Base-by-base conservation (phyloP, 2,888 invertebrate genomes). In the Erebia palarica region DNA sequence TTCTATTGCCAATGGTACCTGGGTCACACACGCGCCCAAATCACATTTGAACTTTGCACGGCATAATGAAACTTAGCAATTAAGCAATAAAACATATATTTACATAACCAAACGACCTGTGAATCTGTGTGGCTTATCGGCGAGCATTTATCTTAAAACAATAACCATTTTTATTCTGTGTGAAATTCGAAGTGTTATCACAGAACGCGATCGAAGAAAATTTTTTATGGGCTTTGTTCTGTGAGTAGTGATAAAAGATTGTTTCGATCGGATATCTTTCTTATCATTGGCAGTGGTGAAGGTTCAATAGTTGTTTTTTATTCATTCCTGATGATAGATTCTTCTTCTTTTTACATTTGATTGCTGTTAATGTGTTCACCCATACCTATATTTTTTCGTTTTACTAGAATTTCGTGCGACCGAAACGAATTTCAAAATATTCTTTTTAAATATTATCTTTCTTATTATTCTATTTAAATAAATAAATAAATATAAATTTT, bases 31-130 rank as follows among this genome's bases (percentile, higher is more conserved):
- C 65, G 65, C 61, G 61, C 66, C 69, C 36, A 67, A 69, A 75
- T 74, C 76, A 70, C 58, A 61, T 71, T 74, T 78, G 78, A 81
- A 81, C 80, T 81, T 80, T 79, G 63, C 75, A 73, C 69, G 59
- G 69, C 53, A 78, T 75, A 78, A 74, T 79, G 76, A 74, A 78
- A 71, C 77, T 76, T 76, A 80, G 74, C 75, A 76, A 81, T 82
- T 81, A 80, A 77, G 71, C 76, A 80, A 80, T 80, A 83, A 81
- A 84, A 79, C 79, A 81, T 78, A 82, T 83, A 82, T 83, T 83
- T 82, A 80, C 79, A 79, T 75, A 80, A 77, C 75, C 77, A 75
- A 68, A 76, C 66, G 76, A 71, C 75, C 71, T 70, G 73, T 68
- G 69, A 70, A 65, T 71, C 70, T 73, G 75, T 63, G 70, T 49